Evolutionary conservation across 1,140 invertebrate species (phyloP).

Genomic region (Bombus turneri): DNA sequence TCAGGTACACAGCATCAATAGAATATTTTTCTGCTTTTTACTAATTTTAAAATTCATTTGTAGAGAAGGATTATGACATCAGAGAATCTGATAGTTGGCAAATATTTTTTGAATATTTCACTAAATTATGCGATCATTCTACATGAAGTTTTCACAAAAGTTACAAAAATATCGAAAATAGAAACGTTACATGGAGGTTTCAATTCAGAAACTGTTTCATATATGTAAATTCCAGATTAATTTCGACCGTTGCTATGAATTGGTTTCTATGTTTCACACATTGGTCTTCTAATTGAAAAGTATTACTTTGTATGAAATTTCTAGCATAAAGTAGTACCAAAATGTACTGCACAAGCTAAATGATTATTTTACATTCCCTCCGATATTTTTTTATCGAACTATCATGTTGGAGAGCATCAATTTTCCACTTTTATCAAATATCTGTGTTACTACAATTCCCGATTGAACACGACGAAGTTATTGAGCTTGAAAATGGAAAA

Average conservation of each 20-base stretch:
- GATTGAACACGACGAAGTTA: conserved; percentile 15
- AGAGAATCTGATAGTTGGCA: background rate
- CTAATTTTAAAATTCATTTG: too few species aligned
- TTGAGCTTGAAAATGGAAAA: conserved; percentile 34
- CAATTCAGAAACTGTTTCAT: background rate
- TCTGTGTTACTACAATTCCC: conserved; percentile 32
- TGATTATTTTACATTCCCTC: background rate
- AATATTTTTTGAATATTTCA: background rate
- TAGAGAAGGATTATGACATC: background rate
- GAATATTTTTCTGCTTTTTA: too few species aligned
- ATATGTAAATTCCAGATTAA: background rate
- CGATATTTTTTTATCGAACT: background rate
- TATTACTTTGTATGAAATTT: background rate
- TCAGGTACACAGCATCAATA: too few species aligned
- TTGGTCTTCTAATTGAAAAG: background rate
- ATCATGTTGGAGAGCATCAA: background rate
- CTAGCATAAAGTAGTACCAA: background rate
- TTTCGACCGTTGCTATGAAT: background rate
- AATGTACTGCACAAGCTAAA: background rate
- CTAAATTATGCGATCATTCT: background rate
- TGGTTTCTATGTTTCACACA: background rate
- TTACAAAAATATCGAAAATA: background rate
- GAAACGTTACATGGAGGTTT: too few species aligned
- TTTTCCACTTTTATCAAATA: conserved; percentile 21
- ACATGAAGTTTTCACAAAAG: too few species aligned